Base-by-base conservation (phyloP, 2,113 vertebrate genomes). In the Nannobrachium achirus region DNA sequence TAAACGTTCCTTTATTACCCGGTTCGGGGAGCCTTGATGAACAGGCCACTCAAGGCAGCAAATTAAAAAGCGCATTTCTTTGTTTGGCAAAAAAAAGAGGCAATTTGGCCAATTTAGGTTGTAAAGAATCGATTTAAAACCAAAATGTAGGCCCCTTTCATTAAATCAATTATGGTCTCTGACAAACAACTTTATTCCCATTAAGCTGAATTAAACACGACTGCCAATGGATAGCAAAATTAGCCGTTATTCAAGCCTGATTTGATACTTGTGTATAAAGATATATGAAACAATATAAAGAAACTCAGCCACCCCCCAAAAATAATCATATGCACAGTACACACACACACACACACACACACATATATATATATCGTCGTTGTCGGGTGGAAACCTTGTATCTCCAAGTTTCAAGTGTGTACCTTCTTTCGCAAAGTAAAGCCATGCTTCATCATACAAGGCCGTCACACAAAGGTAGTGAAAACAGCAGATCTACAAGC, bases 51-150 rank as follows among this genome's bases (percentile, higher is more conserved):
- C 81, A 81, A 76, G 58, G 57, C 4, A 64, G 81, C 86, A 81
- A 83, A 91, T 89, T 86, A 90, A 89, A 85, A 87, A 79, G 83
- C 83, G 78, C 76, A 20, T 82, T 80, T 63, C 66, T 81, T 81
- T 85, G 70, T 78, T 78, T 67, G 76, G 75, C 71, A 80, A 81
- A 81, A 33, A n/a, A 33, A 33, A 79, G 63, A 75, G 71, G 49
- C 63, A 79, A 87, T 87, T 76, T 85, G 75, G 65, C 20, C 66
- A 78, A 73, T 80, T 83, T 79, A 69, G 41, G 63, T 50, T 58
- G 63, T 62, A 51, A 52, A 76, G 42, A 67, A 79, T 73, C 73
- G 49, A 50, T 82, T 80, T 69, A 46, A 58, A 68, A 38, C 2
- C 6, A 5, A 58, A 71, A 61, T 38, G 67, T 76, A 33, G 57